Evolutionary conservation across 2,797 vertebrate species (phyloP).

Genomic region (Anableps anableps): DNA sequence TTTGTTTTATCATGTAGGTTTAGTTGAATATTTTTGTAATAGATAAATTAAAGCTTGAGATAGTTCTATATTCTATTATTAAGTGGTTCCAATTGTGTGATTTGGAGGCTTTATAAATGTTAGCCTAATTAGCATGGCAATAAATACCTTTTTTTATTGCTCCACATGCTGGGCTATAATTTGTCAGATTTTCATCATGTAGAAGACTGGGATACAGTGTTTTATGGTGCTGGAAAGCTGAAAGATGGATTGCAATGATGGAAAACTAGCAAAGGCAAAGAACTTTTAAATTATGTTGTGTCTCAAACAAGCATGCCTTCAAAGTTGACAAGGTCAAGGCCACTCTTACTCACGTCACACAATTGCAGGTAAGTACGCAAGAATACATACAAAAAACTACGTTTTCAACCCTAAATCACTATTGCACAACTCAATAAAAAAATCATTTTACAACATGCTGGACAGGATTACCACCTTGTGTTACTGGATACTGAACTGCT

Average conservation of each 20-base stretch:
- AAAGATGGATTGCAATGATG: conserved; percentile 68
- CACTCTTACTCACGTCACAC: conserved; percentile 20
- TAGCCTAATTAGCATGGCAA: conserved; percentile 90
- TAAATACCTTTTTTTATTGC: conserved; percentile 88
- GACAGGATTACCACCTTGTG: conserved; percentile 37
- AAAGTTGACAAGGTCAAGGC: conserved; percentile 43
- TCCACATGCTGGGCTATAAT: conserved; percentile 81
- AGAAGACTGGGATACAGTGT: conserved; percentile 61
- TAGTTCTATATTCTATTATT: conserved; percentile 86
- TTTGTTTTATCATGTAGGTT: conserved; percentile 87
- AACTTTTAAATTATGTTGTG: conserved; percentile 69
- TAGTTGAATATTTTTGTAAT: conserved; percentile 86
- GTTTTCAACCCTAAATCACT: conserved; percentile 8
- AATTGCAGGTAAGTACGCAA: conserved; percentile 23
- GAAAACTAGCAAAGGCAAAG: conserved; percentile 57
- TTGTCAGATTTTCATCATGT: conserved; percentile 72
- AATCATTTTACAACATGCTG: conserved; percentile 28
- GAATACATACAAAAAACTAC: conserved; percentile 13
- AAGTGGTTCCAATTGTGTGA: conserved; percentile 90
- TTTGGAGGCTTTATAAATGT: conserved; percentile 87
- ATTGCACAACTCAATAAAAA: conserved; percentile 34
- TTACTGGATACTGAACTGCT: conserved; percentile 29
- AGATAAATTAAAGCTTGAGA: conserved; percentile 86
- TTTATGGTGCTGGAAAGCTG: conserved; percentile 54
- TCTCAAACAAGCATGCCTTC: conserved; percentile 61